Percentiles rank a stretch among this genome's conserved stretches.
Evolutionary conservation across 2,113 vertebrate genomes (phyloP).

Genomic region (Puntigrus tetrazona): DNA sequence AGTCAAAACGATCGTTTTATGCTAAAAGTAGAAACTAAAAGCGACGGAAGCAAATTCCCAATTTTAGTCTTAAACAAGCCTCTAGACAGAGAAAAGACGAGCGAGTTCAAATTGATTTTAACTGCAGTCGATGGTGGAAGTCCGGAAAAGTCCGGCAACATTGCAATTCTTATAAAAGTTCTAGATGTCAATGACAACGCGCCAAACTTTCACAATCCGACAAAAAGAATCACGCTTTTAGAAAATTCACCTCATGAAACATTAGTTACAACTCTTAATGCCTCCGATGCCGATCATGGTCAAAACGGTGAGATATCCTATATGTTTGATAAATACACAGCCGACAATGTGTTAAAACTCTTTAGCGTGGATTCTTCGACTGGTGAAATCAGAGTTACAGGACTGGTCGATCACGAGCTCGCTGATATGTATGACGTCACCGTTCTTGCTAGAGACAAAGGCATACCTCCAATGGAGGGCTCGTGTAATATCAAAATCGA

Average conservation of each 20-base stretch:
- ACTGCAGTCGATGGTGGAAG: constrained; percentile 78
- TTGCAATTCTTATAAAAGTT: constrained; percentile 71
- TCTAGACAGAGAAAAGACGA: constrained; percentile 78
- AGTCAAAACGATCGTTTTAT: constrained; percentile 57
- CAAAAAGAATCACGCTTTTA: constrained; percentile 73
- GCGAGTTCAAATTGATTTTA: constrained; percentile 70
- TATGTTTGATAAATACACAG: constrained; percentile 64
- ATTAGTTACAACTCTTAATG: constrained; percentile 74
- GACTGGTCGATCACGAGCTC: constrained; percentile 77
- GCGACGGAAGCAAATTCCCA: constrained; percentile 67
- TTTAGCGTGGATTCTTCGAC: constrained; percentile 75
- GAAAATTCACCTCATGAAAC: constrained; percentile 75
- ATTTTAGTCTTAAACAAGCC: constrained; percentile 76
- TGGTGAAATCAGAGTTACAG: constrained; percentile 78
- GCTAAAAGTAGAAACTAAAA: constrained; percentile 58
- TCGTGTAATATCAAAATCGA: constrained; percentile 79
- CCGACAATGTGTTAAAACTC: constrained; percentile 72
- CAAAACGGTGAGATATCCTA: constrained; percentile 75
- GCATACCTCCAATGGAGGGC: constrained; percentile 77
- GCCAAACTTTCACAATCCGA: constrained; percentile 75
- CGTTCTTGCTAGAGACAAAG: constrained; percentile 79
- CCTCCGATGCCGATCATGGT: constrained; percentile 79
- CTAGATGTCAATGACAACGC: constrained; percentile 84
- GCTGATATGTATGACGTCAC: constrained; percentile 74
- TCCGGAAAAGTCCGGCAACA: constrained; percentile 74